Base-by-base conservation (phyloP, 2,797 vertebrate species). In the Cynopterus sphinx region DNA sequence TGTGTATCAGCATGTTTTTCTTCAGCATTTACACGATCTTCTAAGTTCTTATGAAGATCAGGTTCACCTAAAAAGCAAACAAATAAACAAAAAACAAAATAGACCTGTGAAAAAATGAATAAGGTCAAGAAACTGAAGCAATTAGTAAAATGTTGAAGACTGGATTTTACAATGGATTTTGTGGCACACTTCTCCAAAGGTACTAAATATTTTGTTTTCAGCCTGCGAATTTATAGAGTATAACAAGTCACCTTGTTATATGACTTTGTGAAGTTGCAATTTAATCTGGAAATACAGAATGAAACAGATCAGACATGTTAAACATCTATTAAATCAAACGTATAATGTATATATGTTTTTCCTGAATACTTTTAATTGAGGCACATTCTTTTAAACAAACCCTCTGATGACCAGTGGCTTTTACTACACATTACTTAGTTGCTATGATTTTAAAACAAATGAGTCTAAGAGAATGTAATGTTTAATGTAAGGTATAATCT, bases 31-130 rank as follows among this genome's bases (percentile, higher is more conserved):
- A 97, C 91, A 77, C 96, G 88, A 15, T 97, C 98, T 98, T 98
- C 98, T 51, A 97, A 94, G 11, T 97, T 98, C 97, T 98, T 98
- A 96, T 57, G 97, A 90, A 96, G 98, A 61, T 97, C 98, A 73
- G 97, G 46, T 53, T 98, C 98, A 74, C 98, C 98, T 99, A 96
- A 86, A 98, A 98, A 53, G 88, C 51, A 96, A 36, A 63, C 22
- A 95, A 70, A 75, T 19, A 97, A 96, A 59, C 36, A 94, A 87
- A 21, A 33, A 79, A 11, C 10, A 79, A 41, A 67, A 88, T 46
- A 74, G 55, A 36, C 53, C 49, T 91, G 94, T 61, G 55, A 70
- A 70, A 96, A 83, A 22, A 7, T n/a, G 57, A 43, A 22, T 87
- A 70, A 84, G 11, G 21, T 89, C 59, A 81, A 88, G n/a, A 39